Conservation (phyloP, 2,113 vertebrate species). For the Alaudala cheleensis region DNA sequence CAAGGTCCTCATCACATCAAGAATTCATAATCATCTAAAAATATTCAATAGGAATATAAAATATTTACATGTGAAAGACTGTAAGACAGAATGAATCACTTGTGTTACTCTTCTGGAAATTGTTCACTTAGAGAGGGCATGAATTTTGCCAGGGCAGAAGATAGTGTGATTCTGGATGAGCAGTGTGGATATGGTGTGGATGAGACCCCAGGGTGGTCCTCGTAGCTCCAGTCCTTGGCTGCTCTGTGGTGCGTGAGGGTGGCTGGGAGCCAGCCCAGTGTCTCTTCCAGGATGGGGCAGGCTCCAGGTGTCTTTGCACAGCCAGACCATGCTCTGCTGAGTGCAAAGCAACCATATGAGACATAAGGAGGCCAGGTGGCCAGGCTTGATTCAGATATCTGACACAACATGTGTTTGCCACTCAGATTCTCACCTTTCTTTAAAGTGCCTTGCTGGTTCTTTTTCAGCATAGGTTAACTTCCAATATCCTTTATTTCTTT, state of each 20-base stretch:
- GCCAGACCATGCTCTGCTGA: slow-evolving; percentile 23
- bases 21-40: slow-evolving; percentile 81
- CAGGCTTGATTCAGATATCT: neutral
- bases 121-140: slow-evolving; percentile 12
- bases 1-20: slow-evolving; percentile 77
- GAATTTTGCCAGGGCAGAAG: neutral
- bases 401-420: neutral
- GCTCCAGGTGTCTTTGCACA: neutral
- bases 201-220: neutral
- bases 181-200: neutral
- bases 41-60: slow-evolving; percentile 81
- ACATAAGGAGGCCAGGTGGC: slow-evolving; percentile 53
- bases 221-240: neutral
- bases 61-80: slow-evolving; percentile 78
- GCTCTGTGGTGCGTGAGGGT: neutral
- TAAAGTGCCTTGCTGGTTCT: neutral
- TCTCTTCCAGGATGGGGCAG: neutral
- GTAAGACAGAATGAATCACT: slow-evolving; percentile 63
- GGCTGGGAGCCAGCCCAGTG: neutral
- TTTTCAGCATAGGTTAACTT: neutral
- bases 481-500: neutral
- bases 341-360: neutral
- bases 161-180: neutral
- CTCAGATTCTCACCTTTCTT: neutral
- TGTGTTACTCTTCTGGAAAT: slow-evolving; percentile 36